phyloP scores from a whole-genome alignment of 2,797 vertebrate species.

The Astyanax mexicanus region DNA sequence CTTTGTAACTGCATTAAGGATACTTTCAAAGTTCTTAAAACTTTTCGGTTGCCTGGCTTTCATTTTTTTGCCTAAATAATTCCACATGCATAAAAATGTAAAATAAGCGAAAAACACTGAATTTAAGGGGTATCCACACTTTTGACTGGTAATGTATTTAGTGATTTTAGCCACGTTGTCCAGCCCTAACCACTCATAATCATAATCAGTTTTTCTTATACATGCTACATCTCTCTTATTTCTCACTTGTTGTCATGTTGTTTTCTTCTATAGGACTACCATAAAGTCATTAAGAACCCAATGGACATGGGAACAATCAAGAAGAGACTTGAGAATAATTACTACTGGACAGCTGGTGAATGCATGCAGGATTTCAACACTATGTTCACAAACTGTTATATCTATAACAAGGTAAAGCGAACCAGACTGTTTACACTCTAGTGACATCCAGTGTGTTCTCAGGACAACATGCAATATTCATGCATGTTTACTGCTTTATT shows the following conservation, averaged over 20 bases:
- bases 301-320: conserved; percentile 99
- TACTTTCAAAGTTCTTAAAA: too few species aligned
- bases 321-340: conserved; percentile 94
- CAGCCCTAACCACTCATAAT: too few species aligned
- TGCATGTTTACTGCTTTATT: not conserved
- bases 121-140: too few species aligned
- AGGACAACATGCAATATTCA: not conserved
- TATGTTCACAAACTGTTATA: conserved; percentile 99
- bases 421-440: not conserved
- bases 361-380: conserved; percentile 99
- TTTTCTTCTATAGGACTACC: conserved; percentile 86
- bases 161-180: too few species aligned
- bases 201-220: not conserved
- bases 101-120: too few species aligned
- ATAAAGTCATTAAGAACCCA: conserved; percentile 97
- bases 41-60: too few species aligned
- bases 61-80: too few species aligned
- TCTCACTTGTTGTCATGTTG: not conserved
- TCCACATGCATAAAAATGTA: too few species aligned
- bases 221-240: not conserved
- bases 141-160: too few species aligned
- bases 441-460: not conserved
- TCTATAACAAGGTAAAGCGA: conserved; percentile 92
- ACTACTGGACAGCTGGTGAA: conserved; percentile 97
- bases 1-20: too few species aligned